Evolutionary conservation across 2,797 vertebrate genomes (phyloP).

Genomic region (Rhynchonycteris naso): DNA sequence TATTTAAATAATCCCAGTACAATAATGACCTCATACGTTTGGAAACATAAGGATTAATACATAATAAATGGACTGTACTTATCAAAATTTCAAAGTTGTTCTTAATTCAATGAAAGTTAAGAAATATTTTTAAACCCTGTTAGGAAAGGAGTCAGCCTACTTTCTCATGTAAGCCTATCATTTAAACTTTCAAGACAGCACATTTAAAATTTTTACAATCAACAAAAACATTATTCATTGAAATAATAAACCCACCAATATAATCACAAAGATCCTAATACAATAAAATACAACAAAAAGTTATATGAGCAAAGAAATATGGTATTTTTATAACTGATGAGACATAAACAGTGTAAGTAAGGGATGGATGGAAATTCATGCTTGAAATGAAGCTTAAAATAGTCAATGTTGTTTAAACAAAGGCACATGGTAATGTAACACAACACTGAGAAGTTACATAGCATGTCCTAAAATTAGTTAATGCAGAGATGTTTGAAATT

Average conservation of each 20-base stretch:
- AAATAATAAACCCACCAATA: not conserved
- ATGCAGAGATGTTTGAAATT: not conserved
- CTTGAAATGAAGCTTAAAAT: not conserved
- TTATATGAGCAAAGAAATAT: not conserved
- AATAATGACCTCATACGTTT: not conserved
- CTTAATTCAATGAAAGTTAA: slow-evolving; percentile 40
- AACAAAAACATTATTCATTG: not conserved
- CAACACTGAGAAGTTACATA: not conserved
- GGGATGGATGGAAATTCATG: not conserved
- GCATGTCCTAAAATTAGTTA: slow-evolving; percentile 41
- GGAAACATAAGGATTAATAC: slow-evolving; percentile 4
- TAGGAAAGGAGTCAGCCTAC: not conserved
- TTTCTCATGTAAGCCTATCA: not conserved
- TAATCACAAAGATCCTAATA: not conserved
- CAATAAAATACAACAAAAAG: not conserved
- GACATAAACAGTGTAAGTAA: not conserved
- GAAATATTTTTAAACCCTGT: not conserved
- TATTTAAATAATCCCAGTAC: slow-evolving; percentile 7
- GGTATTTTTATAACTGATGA: not conserved
- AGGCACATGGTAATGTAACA: not conserved
- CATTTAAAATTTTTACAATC: slow-evolving; percentile 27
- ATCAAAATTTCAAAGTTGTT: slow-evolving; percentile 26
- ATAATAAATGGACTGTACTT: not conserved
- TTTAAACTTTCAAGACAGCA: not conserved
- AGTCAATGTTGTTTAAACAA: not conserved